A percentile compares a stretch with the other conserved stretches of the same genome.
Evolutionary conservation across 2,797 vertebrate genomes (phyloP).

Genomic region (Amniataba percoides): DNA sequence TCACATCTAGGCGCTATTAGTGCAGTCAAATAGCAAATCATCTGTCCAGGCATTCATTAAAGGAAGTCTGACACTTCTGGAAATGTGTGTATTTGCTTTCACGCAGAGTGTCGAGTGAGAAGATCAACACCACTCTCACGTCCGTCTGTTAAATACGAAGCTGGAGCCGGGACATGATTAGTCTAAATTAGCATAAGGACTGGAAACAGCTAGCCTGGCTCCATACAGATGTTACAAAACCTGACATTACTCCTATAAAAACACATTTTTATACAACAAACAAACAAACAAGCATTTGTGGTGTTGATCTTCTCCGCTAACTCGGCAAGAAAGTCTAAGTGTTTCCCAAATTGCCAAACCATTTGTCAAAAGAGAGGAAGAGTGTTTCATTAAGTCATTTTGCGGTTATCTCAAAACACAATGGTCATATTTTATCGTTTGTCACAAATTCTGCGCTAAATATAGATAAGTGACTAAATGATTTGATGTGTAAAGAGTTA

Average conservation of each 20-base stretch:
- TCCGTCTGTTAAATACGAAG: background rate
- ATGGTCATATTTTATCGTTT: background rate
- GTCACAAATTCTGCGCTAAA: background rate
- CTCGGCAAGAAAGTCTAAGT: background rate
- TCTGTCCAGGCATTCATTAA: background rate
- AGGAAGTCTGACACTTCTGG: background rate
- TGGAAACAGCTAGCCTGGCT: background rate
- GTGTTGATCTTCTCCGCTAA: background rate
- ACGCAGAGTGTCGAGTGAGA: background rate
- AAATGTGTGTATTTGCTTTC: background rate
- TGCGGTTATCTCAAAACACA: background rate
- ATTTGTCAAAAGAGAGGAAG: background rate
- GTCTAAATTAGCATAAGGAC: slow-evolving; percentile 11
- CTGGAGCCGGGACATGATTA: background rate
- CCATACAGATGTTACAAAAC: background rate
- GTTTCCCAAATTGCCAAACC: background rate
- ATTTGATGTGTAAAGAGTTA: background rate
- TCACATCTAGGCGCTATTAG: background rate
- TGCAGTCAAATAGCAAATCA: background rate
- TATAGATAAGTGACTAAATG: background rate
- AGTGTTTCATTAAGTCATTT: background rate
- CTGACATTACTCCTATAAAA: background rate
- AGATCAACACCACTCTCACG: background rate
- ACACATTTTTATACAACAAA: background rate
- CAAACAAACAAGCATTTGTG: background rate